Conservation (phyloP, 2,797 vertebrate genomes). For the Sarcoramphus papa region DNA sequence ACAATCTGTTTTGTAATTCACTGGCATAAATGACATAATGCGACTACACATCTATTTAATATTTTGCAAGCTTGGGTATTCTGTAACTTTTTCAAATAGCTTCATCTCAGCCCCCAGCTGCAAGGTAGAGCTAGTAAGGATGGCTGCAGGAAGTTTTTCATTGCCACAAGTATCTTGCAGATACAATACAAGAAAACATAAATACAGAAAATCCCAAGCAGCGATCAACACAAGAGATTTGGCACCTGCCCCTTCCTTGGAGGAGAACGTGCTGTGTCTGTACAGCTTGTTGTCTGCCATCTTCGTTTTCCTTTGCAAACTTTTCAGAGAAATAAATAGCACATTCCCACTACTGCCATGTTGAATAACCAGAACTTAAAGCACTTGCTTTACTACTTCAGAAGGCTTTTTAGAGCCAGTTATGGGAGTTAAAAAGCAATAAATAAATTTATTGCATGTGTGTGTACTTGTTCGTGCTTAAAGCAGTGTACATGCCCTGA, state of each 20-base stretch:
- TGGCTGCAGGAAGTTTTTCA: neutral
- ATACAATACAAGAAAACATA: neutral
- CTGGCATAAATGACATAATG: neutral
- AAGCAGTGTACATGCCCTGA: neutral
- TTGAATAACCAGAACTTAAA: neutral
- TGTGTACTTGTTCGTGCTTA: neutral
- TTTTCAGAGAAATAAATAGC: neutral
- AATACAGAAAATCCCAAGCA: neutral
- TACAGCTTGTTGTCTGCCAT: neutral
- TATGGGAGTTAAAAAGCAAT: conserved; percentile 21
- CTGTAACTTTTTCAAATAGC: neutral
- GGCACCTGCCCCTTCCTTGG: neutral
- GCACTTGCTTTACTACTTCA: neutral
- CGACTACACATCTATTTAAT: neutral
- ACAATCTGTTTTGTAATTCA: neutral
- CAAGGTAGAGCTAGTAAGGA: neutral
- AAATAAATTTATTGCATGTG: neutral
- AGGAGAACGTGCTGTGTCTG: neutral
- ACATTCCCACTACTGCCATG: neutral
- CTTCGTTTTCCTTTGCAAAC: neutral
- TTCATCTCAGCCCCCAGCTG: neutral
- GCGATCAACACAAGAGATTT: neutral
- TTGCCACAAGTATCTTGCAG: neutral
- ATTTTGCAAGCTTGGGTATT: neutral
- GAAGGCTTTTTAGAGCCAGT: neutral